phyloP scores from a whole-genome alignment of 2,113 vertebrate genomes.

The Sakesphorus luctuosus region DNA sequence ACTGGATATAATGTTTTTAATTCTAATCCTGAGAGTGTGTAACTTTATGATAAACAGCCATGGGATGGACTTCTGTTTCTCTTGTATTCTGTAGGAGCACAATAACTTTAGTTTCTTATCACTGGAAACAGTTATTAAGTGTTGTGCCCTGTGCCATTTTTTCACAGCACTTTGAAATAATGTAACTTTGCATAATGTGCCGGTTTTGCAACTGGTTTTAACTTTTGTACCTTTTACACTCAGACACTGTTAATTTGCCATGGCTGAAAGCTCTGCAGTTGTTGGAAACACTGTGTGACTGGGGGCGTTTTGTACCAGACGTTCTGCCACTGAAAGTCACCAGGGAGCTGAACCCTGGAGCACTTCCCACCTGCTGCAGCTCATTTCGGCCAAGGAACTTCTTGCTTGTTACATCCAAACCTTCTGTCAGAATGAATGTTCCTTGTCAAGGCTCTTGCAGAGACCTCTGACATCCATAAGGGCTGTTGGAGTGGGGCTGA shows the following conservation, averaged over 20 bases:
- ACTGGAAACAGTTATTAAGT: background rate
- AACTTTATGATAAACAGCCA: background rate
- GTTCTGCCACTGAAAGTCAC: background rate
- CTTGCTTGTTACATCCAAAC: background rate
- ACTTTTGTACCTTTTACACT: background rate
- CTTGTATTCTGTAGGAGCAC: background rate
- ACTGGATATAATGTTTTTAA: background rate
- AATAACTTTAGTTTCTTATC: background rate
- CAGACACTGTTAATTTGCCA: background rate
- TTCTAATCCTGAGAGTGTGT: background rate
- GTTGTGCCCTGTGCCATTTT: background rate
- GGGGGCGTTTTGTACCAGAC: background rate
- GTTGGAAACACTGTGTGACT: background rate
- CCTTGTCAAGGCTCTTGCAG: background rate
- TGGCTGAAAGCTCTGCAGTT: background rate
- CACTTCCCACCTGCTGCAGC: background rate
- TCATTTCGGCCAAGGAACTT: background rate
- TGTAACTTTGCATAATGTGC: background rate
- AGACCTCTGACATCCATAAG: background rate
- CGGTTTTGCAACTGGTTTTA: background rate
- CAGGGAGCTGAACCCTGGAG: background rate
- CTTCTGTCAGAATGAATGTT: background rate
- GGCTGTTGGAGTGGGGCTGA: background rate
- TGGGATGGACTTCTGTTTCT: background rate
- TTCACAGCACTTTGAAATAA: background rate